A percentile compares a stretch with the other conserved stretches of the same genome.
These are phyloP conservation scores for Micrasema longulum DNA, from an alignment of 1,140 invertebrate genomes.

Conservation along the genomic window DNA sequence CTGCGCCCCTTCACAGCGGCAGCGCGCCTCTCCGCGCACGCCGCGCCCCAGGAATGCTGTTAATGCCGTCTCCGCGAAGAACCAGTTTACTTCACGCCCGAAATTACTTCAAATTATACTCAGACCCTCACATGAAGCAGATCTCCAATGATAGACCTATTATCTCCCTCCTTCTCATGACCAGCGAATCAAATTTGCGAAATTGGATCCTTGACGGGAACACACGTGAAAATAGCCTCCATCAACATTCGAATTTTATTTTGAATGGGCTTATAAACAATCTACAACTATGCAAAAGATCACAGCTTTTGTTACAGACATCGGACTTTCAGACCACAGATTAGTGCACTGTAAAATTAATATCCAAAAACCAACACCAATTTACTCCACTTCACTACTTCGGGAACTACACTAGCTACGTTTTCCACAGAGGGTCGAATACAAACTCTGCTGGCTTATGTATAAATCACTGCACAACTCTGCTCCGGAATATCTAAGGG, in stretches of 20 bases:
- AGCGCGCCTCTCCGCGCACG: background rate
- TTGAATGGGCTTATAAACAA: background rate
- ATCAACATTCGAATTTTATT: background rate
- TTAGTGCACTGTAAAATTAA: too few species aligned
- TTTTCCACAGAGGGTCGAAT: too few species aligned
- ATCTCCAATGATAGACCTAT: conserved; percentile 36
- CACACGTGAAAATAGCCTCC: conserved; percentile 8
- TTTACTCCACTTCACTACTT: too few species aligned
- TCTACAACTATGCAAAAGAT: too few species aligned
- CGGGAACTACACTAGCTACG: too few species aligned
- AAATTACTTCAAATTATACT: conserved; percentile 53
- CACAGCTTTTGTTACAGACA: too few species aligned
- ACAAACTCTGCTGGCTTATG: too few species aligned
- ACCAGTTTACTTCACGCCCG: conserved; percentile 53
- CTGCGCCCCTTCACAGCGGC: background rate
- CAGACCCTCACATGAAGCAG: conserved; percentile 20
- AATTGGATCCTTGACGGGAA: conserved; percentile 23
- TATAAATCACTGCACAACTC: too few species aligned
- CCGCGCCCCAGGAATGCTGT: conserved; percentile 48
- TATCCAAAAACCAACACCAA: too few species aligned
- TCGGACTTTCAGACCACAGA: too few species aligned
- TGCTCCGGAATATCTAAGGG: too few species aligned
- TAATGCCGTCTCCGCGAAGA: conserved; percentile 48
- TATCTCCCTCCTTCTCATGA: conserved; percentile 19
- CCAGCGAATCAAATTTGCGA: conserved; percentile 18